These are phyloP conservation scores for Notarius quadriscutis DNA, from an alignment of 2,113 vertebrate genomes.

Conservation along the genomic window DNA sequence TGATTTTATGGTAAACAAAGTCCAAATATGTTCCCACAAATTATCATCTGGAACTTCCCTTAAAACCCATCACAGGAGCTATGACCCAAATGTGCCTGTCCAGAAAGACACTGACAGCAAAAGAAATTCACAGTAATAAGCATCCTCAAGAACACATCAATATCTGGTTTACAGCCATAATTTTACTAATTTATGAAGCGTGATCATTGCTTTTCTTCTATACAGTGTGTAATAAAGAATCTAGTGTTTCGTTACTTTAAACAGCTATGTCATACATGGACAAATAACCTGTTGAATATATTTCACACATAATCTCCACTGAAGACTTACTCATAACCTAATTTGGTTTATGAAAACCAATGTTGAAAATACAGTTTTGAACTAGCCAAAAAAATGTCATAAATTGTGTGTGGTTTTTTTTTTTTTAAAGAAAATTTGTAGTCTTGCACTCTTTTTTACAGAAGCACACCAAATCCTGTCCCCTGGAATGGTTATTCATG, in stretches of 20 bases:
- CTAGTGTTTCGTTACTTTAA: background rate
- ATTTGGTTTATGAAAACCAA: background rate
- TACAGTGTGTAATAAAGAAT: constrained; percentile 1
- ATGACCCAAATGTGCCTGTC: constrained; percentile 18
- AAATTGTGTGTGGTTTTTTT: background rate
- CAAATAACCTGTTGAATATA: background rate
- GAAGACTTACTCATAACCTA: background rate
- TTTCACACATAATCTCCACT: background rate
- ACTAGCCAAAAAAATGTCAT: background rate
- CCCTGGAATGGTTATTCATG: background rate
- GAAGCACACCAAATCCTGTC: background rate
- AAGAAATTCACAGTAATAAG: constrained; percentile 6
- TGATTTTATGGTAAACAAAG: constrained; percentile 40
- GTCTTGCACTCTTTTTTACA: background rate
- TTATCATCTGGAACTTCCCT: constrained; percentile 45
- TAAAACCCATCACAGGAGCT: constrained; percentile 25
- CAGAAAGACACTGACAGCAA: constrained; percentile 18
- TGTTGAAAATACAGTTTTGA: background rate
- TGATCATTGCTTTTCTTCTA: background rate
- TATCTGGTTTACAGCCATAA: constrained; percentile 20
- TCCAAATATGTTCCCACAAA: constrained; percentile 39
- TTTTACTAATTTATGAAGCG: background rate
- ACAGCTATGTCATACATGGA: background rate
- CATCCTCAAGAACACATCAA: constrained; percentile 5
- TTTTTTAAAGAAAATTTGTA: background rate